A percentile compares a stretch with the other conserved stretches of the same genome.
Conservation (phyloP, 1,140 invertebrate species). For the Lucilia sericata region DNA sequence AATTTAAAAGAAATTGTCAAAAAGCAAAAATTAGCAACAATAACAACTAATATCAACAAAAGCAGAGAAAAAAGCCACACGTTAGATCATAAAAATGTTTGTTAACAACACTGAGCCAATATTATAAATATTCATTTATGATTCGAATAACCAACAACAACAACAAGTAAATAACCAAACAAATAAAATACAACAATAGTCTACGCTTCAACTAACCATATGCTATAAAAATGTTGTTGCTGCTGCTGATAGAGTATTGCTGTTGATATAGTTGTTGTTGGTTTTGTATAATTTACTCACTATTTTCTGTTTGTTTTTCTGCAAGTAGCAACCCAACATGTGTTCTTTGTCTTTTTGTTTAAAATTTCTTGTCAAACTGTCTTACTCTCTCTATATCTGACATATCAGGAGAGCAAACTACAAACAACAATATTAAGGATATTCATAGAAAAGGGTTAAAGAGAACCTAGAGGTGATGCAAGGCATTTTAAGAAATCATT, state of each 20-base stretch:
- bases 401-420: not conserved
- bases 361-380: no score
- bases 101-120: conserved; percentile 21
- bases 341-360: not conserved
- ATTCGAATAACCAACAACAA: not conserved
- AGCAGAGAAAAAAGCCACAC: not conserved
- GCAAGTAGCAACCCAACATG: not conserved
- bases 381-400: not conserved
- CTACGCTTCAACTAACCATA: not conserved
- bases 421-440: not conserved
- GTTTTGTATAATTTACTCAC: not conserved
- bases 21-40: not conserved
- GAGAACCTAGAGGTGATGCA: no score
- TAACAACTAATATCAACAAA: conserved; percentile 22
- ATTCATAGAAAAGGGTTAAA: not conserved
- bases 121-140: conserved; percentile 22
- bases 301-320: not conserved
- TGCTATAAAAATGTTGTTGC: not conserved
- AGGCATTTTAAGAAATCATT: no score
- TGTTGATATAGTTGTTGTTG: not conserved
- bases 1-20: not conserved
- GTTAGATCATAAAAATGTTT: conserved; percentile 23
- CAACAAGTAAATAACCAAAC: not conserved
- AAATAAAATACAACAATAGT: not conserved
- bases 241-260: not conserved